These are phyloP conservation scores for Dynastes maya DNA, from an alignment of 2,888 invertebrate genomes.

Conservation along the genomic window DNA sequence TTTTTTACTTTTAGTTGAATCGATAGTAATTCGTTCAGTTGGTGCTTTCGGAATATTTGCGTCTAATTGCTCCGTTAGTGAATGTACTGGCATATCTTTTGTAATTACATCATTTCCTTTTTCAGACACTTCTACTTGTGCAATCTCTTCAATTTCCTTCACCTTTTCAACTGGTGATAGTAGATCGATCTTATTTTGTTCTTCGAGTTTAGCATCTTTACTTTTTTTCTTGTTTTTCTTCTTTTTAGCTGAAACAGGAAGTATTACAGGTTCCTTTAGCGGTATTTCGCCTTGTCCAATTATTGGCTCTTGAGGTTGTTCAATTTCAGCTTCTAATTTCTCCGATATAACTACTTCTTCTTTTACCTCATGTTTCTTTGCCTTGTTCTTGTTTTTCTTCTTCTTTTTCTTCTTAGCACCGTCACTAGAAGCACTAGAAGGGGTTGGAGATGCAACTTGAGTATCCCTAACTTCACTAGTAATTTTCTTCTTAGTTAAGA, in stretches of 20 bases:
- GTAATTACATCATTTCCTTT: background rate
- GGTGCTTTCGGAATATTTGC: background rate
- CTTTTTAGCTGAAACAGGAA: background rate
- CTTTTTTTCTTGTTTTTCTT: slow-evolving; percentile 36
- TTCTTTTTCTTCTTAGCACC: slow-evolving; percentile 39
- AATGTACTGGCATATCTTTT: background rate
- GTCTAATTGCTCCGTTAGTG: background rate
- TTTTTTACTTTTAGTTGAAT: slow-evolving; percentile 15
- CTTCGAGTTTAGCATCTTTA: background rate
- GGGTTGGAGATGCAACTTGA: slow-evolving; percentile 45
- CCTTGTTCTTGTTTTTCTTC: slow-evolving; percentile 45
- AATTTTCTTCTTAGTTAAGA: slow-evolving; percentile 59
- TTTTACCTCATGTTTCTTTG: slow-evolving; percentile 26
- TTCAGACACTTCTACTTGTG: background rate
- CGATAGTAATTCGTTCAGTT: background rate
- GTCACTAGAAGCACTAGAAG: slow-evolving; percentile 45
- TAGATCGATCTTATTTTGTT: slow-evolving; percentile 20
- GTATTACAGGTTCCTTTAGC: background rate
- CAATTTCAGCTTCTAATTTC: slow-evolving; percentile 9
- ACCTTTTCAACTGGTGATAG: slow-evolving; percentile 13
- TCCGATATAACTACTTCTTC: slow-evolving; percentile 33
- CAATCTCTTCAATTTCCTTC: background rate
- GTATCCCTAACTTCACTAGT: slow-evolving; percentile 26
- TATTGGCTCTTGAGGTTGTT: background rate
- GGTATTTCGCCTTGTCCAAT: background rate